Evolutionary conservation across 2,888 invertebrate species (phyloP).

Genomic region (Frankliniella fusca): DNA sequence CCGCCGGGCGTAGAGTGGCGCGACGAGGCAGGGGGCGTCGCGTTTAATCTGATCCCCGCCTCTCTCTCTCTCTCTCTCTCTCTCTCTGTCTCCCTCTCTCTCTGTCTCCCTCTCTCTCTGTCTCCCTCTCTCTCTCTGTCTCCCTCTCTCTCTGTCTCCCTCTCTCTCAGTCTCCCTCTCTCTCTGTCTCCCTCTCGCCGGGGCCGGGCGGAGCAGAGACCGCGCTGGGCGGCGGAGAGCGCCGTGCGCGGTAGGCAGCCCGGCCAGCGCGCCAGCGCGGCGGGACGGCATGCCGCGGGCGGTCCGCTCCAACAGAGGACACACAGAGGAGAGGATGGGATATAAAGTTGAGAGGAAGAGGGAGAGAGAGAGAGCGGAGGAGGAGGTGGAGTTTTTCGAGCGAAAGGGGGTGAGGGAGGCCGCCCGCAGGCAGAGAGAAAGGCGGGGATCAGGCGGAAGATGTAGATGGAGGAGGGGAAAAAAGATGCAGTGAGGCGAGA

Average conservation of each 20-base stretch:
- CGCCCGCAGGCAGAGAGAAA: too few species aligned
- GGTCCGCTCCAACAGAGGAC: background rate
- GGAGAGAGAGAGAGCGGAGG: background rate
- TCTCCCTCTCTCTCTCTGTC: too few species aligned
- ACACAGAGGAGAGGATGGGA: background rate
- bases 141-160: too few species aligned
- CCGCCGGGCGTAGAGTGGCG: background rate
- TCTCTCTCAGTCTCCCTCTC: too few species aligned
- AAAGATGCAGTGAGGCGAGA: too few species aligned
- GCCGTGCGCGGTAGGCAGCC: background rate
- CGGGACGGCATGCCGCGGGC: slow-evolving; percentile 17
- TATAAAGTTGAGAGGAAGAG: background rate
- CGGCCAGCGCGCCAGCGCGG: background rate
- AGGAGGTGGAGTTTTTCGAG: background rate
- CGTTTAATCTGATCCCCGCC: background rate
- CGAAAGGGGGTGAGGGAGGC: too few species aligned
- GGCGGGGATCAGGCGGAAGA: too few species aligned
- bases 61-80: too few species aligned
- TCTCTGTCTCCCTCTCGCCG: background rate
- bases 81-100: too few species aligned
- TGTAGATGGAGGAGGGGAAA: too few species aligned
- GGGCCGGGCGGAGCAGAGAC: background rate
- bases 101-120: too few species aligned
- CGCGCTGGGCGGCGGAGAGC: background rate
- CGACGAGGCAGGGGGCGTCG: background rate